Percentiles rank a stretch among this genome's conserved stretches.
These are phyloP conservation scores for Procambarus clarkii DNA, from an alignment of 1,140 invertebrate genomes.

Conservation along the genomic window DNA sequence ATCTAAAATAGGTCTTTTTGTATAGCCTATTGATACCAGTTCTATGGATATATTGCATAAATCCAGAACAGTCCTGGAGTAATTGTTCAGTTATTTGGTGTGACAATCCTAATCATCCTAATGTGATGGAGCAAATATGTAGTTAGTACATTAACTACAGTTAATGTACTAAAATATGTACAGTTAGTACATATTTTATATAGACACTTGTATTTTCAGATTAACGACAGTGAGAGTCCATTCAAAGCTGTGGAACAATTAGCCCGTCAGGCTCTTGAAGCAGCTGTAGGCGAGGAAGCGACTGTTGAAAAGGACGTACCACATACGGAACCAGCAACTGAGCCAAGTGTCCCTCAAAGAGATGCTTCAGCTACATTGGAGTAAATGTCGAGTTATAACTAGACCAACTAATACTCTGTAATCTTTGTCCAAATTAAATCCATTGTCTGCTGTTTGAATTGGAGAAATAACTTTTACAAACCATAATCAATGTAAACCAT, in stretches of 20 bases:
- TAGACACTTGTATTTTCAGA: constrained; percentile 22
- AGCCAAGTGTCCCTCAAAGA: neutral
- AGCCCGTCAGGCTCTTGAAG: constrained; percentile 55
- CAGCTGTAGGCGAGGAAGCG: constrained; percentile 50
- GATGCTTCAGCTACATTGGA: neutral
- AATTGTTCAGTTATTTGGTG: too few relatives aligned
- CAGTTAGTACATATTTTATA: too few relatives aligned
- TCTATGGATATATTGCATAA: too few relatives aligned
- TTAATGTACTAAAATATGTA: too few relatives aligned
- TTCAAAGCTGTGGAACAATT: constrained; percentile 56
- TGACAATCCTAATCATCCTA: too few relatives aligned
- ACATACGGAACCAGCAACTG: neutral
- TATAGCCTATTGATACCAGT: too few relatives aligned
- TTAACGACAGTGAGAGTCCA: constrained; percentile 40
- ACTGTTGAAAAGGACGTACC: neutral
- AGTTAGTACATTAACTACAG: too few relatives aligned
- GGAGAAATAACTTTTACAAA: neutral
- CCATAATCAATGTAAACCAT: neutral
- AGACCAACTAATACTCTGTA: neutral
- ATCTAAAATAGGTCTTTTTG: too few relatives aligned
- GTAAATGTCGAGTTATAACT: too few relatives aligned
- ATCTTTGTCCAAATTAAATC: neutral
- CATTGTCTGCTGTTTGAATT: neutral
- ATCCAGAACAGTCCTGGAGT: too few relatives aligned
- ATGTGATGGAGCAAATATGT: too few relatives aligned